Percentiles rank a stretch among this genome's conserved stretches.
Evolutionary conservation across 2,113 vertebrate genomes (phyloP).

Genomic region (Stomatorhinus ivindoensis): DNA sequence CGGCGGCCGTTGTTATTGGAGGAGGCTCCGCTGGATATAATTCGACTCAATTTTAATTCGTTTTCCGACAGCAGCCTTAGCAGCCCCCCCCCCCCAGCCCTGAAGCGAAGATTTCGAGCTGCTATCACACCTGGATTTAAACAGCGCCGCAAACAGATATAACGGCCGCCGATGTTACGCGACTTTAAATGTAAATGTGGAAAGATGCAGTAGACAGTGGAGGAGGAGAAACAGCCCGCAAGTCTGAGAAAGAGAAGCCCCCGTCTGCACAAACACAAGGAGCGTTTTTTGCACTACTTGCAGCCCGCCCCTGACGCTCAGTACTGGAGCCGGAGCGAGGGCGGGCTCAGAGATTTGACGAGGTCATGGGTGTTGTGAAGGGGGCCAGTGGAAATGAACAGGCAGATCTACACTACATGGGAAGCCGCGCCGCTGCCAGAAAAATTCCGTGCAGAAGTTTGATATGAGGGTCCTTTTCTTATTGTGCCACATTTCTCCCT

Average conservation of each 20-base stretch:
- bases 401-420: background rate
- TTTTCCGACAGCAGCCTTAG: background rate
- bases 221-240: background rate
- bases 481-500: constrained; percentile 28
- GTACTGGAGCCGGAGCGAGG: no score
- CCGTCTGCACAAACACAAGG: background rate
- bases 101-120: background rate
- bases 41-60: background rate
- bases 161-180: background rate
- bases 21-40: background rate
- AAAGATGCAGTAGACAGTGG: background rate
- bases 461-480: constrained; percentile 36
- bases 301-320: background rate
- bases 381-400: background rate
- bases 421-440: constrained; percentile 1
- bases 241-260: background rate
- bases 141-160: background rate
- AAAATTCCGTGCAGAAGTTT: constrained; percentile 26
- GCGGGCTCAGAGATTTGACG: background rate
- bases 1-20: background rate
- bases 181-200: background rate
- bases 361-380: background rate
- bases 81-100: background rate
- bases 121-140: background rate
- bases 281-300: background rate